Evolutionary conservation across 2,888 invertebrate species (phyloP).

Genomic region (Alentia gelatinosa): DNA sequence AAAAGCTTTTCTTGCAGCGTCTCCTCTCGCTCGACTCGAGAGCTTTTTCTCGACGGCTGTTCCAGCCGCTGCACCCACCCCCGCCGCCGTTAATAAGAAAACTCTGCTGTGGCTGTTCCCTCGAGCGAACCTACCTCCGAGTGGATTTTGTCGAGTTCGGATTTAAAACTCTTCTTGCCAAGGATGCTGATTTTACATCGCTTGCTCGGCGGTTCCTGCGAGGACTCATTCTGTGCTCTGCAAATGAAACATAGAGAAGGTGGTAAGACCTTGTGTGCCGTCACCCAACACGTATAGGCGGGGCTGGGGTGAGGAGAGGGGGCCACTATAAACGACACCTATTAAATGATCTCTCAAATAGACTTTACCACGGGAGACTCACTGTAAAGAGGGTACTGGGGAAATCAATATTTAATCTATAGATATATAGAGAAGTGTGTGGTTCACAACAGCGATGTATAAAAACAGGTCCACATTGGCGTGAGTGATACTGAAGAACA

Average conservation of each 20-base stretch:
- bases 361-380: no score
- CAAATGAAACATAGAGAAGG: background rate
- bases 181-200: conserved; percentile 27
- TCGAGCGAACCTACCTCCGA: conserved; percentile 15
- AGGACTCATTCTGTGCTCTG: conserved; percentile 25
- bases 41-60: conserved; percentile 34
- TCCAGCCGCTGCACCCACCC: conserved; percentile 9
- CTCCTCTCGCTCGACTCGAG: background rate
- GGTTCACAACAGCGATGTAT: no score
- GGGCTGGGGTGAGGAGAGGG: no score
- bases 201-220: conserved; percentile 14
- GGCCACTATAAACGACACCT: no score
- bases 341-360: no score
- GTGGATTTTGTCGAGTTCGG: conserved; percentile 35
- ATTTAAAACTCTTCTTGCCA: conserved; percentile 36
- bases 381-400: no score
- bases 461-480: no score
- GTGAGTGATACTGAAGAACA: no score
- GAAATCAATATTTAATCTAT: no score
- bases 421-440: no score
- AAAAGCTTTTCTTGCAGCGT: conserved; percentile 43
- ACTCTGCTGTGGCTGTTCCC: background rate
- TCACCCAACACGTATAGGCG: no score
- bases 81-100: background rate
- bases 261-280: no score